phyloP scores from a whole-genome alignment of 2,113 vertebrate genomes.

The Lasiurus borealis region DNA sequence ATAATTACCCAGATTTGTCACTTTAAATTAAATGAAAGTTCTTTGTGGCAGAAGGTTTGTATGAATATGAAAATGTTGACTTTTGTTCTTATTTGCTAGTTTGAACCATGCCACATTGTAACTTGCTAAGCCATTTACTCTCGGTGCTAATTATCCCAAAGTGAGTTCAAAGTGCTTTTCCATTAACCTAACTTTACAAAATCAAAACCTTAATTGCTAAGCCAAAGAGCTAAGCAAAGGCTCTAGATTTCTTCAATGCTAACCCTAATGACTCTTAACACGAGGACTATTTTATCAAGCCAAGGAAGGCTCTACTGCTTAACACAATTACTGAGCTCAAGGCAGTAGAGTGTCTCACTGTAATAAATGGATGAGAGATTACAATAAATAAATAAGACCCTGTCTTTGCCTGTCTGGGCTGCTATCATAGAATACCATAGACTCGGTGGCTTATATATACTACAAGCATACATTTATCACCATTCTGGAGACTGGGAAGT shows the following conservation, averaged over 20 bases:
- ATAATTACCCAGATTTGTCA: conserved; percentile 68
- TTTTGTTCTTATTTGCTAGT: conserved; percentile 67
- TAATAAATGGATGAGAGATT: conserved; percentile 61
- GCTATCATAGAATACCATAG: not conserved
- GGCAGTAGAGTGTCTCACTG: conserved; percentile 65
- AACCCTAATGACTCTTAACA: conserved; percentile 24
- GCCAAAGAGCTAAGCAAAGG: conserved; percentile 19
- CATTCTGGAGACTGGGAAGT: not conserved
- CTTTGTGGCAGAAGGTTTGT: conserved; percentile 61
- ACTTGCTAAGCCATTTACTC: conserved; percentile 50
- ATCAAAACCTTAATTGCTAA: conserved; percentile 58
- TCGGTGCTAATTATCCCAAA: conserved; percentile 67
- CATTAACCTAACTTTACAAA: conserved; percentile 67
- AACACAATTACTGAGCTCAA: conserved; percentile 61
- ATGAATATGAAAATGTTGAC: conserved; percentile 53
- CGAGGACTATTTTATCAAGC: not conserved
- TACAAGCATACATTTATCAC: not conserved
- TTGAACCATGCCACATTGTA: not conserved
- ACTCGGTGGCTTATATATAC: not conserved
- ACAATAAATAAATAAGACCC: conserved; percentile 38
- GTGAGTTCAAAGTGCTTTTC: conserved; percentile 54
- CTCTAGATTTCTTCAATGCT: conserved; percentile 58
- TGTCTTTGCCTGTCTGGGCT: not conserved
- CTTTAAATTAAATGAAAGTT: conserved; percentile 67
- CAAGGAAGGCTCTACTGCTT: conserved; percentile 28